Base-by-base conservation (phyloP, 2,113 vertebrate genomes). In the Phalacrocorax pelagicus region DNA sequence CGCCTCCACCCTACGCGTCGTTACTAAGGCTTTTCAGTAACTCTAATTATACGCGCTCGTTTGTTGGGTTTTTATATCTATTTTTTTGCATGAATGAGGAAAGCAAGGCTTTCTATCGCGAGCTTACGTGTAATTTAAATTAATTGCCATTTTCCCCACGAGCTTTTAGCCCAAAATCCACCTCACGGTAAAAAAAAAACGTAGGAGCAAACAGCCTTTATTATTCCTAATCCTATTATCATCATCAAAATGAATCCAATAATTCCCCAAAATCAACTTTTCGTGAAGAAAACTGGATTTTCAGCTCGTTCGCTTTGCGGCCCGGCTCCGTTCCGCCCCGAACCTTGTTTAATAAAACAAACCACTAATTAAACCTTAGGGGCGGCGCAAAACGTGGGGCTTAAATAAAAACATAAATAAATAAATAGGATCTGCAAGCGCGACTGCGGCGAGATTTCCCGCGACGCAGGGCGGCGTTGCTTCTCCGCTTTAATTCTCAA, bases 401-500 rank as follows among this genome's bases (percentile, higher is more conserved):
- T 44, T 42, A 18, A 32, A 12, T 3, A 15, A 30, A 27, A 32
- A 19, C 23, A 7, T 16, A 40, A 15, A 27, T 27, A 19, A 29
- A 42, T 29, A 20, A 36, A 29, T 13, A 7, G 12, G 55, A 40
- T 40, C 16, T 16, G 27, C 2, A 5, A 5, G 47, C 26, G 18
- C 51, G 12, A 17, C 36, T 5, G 26, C 3, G 8, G 38, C 0
- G 8, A 47, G 44, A 36, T 36, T 75, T 18, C 52, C 73, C 5
- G 0, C 19, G 27, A 13, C 12, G 9, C 2, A 15, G 0, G 27
- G 49, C n/a, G 5, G 22, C 5, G 1, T 32, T 19, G 49, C 22
- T 40, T 10, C 51, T 23, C 70, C 15, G 12, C 9, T 74, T 58
- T 17, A 13, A 10, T 34, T 40, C 51, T 42, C 20, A 17, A 42